Conservation (phyloP, 2,888 invertebrate species). For the Phyto melanocephala region DNA sequence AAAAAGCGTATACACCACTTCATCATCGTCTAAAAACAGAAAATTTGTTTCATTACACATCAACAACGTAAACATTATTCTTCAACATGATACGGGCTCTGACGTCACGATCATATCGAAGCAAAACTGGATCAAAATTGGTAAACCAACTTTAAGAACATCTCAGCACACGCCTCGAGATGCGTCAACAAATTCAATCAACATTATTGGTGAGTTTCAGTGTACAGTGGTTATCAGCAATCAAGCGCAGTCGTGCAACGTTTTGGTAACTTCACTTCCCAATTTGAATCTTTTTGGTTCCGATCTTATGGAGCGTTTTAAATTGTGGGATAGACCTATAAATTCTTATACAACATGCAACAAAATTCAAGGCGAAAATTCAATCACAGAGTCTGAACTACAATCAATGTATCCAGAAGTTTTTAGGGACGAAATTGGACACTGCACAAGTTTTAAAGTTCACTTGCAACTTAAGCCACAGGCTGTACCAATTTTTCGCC, state of each 20-base stretch:
- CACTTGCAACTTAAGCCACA: slow-evolving; percentile 44
- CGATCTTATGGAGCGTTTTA: too few relatives aligned
- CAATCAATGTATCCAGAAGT: slow-evolving; percentile 25
- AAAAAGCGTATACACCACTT: slow-evolving; percentile 4
- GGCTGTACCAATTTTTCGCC: slow-evolving; percentile 51
- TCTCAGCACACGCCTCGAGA: slow-evolving; percentile 29
- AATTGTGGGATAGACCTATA: too few relatives aligned
- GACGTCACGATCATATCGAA: slow-evolving; percentile 57
- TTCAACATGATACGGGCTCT: slow-evolving; percentile 54
- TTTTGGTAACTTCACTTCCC: slow-evolving; percentile 43
- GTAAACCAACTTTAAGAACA: slow-evolving; percentile 27
- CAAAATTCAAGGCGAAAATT: too few relatives aligned
- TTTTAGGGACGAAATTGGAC: slow-evolving; percentile 39
- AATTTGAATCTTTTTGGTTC: too few relatives aligned
- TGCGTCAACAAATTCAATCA: slow-evolving; percentile 42
- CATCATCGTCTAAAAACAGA: slow-evolving; percentile 1
- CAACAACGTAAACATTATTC: slow-evolving; percentile 9
- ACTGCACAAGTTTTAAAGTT: slow-evolving; percentile 31
- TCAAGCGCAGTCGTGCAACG: background rate
- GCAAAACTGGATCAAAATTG: slow-evolving; percentile 38
- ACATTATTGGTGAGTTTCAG: slow-evolving; percentile 37
- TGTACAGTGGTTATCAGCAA: background rate
- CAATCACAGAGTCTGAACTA: slow-evolving; percentile 30
- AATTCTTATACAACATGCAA: too few relatives aligned
- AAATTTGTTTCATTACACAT: slow-evolving; percentile 4